These are phyloP conservation scores for Aplysina aerophoba DNA, from an alignment of 37 sponge, comb jelly and placozoan species.

Conservation along the genomic window DNA sequence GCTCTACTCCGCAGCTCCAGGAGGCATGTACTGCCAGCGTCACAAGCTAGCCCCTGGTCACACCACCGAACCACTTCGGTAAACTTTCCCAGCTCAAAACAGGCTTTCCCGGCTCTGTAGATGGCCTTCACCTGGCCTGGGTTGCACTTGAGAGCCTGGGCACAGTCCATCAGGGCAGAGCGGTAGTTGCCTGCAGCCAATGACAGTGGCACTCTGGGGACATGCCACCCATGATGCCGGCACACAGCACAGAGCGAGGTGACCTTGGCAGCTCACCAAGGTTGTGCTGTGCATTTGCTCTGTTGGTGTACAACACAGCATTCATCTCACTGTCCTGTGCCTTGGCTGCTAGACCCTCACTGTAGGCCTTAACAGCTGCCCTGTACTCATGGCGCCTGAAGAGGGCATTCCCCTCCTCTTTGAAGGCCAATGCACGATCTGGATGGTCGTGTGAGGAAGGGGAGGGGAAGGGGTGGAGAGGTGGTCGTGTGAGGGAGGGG, in stretches of 20 bases:
- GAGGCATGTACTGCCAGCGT: constrained; percentile 47
- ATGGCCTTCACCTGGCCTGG: constrained; percentile 80
- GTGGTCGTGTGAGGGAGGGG: no score
- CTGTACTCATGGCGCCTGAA: constrained; percentile 72
- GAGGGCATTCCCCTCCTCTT: constrained; percentile 88
- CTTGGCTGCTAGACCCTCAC: constrained; percentile 59
- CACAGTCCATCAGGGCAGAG: constrained; percentile 69
- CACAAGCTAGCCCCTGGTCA: constrained; percentile 62
- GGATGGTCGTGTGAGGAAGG: background rate
- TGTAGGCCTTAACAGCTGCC: constrained; percentile 72
- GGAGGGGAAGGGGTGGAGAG: no score
- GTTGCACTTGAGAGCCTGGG: constrained; percentile 57
- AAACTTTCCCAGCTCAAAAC: constrained; percentile 54
- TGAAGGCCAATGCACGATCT: constrained; percentile 68
- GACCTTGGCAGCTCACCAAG: constrained; percentile 55
- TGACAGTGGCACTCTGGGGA: background rate
- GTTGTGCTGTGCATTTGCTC: constrained; percentile 80
- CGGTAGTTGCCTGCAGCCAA: constrained; percentile 76
- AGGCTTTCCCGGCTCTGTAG: constrained; percentile 64
- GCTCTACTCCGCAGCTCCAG: constrained; percentile 58
- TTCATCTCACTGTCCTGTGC: constrained; percentile 44
- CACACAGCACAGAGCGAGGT: background rate
- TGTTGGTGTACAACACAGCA: constrained; percentile 81
- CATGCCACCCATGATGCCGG: background rate
- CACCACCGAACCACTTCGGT: constrained; percentile 82